A percentile compares a stretch with the other conserved stretches of the same genome.
These are phyloP conservation scores for Gari tellinella DNA, from an alignment of 2,888 invertebrate genomes.

Conservation along the genomic window DNA sequence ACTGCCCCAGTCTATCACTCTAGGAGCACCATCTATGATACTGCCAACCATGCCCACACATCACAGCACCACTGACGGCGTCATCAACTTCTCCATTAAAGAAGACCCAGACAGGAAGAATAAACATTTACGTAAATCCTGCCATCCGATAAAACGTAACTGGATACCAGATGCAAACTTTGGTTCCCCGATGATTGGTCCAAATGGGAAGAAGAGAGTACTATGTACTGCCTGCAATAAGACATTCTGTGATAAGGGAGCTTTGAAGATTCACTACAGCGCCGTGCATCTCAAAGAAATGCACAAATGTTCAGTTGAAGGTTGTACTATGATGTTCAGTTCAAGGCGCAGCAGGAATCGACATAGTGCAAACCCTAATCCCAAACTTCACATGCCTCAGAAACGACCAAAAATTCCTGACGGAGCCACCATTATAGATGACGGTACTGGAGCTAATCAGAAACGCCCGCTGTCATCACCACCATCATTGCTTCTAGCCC, in stretches of 20 bases:
- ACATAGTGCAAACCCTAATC: constrained; percentile 99
- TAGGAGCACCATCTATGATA: constrained; percentile 57
- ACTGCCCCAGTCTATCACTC: constrained; percentile 50
- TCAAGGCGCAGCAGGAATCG: constrained; percentile 97
- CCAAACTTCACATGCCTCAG: constrained; percentile 98
- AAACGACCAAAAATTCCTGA: constrained; percentile 91
- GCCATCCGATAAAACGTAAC: constrained; percentile 84
- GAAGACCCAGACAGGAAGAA: constrained; percentile 75
- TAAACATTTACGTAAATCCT: constrained; percentile 84
- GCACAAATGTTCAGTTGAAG: constrained; percentile 99
- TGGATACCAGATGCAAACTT: constrained; percentile 84
- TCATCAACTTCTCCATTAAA: constrained; percentile 76
- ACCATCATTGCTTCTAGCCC: constrained; percentile 68
- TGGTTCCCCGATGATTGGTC: constrained; percentile 82
- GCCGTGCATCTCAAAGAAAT: constrained; percentile 99
- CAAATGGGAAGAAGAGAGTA: constrained; percentile 93
- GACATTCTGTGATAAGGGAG: constrained; percentile 99
- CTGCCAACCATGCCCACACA: constrained; percentile 59
- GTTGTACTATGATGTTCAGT: constrained; percentile 99
- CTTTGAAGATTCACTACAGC: constrained; percentile 99
- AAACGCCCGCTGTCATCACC: constrained; percentile 61
- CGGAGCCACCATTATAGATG: constrained; percentile 80
- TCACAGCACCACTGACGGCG: constrained; percentile 64
- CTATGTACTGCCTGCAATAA: constrained; percentile 99
- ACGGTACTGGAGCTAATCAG: constrained; percentile 57